phyloP scores from a whole-genome alignment of 1,140 invertebrate genomes.

The Vanessa tameamea region DNA sequence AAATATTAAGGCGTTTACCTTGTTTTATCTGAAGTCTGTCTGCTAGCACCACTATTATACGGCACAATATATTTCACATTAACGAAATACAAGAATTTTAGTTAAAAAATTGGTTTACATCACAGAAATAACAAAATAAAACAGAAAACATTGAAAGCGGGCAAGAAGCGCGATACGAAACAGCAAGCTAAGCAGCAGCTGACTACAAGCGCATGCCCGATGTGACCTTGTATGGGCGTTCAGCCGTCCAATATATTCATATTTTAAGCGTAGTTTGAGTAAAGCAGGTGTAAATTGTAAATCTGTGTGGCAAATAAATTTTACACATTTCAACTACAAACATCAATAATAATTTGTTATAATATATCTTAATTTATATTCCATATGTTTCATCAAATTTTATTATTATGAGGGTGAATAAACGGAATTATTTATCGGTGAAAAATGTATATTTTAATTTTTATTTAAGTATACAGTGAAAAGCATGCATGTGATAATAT shows the following conservation, averaged over 20 bases:
- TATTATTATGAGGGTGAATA: too few relatives aligned
- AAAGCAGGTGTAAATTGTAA: neutral
- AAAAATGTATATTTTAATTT: neutral
- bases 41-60: conserved; percentile 67
- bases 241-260: conserved; percentile 33
- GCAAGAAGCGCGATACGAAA: conserved; percentile 82
- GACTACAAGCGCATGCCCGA: conserved; percentile 69
- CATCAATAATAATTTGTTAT: neutral
- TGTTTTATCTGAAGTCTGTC: conserved; percentile 62
- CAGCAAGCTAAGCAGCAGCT: conserved; percentile 82
- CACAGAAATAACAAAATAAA: conserved; percentile 82
- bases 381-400: neutral
- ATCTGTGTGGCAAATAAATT: neutral
- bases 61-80: conserved; percentile 71
- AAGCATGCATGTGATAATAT: neutral
- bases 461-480: neutral
- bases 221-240: conserved; percentile 62
- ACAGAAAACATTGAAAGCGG: conserved; percentile 82
- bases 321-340: neutral
- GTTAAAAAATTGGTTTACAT: conserved; percentile 78
- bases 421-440: too few relatives aligned
- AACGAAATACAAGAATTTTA: conserved; percentile 68
- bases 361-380: neutral
- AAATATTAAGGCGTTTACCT: conserved; percentile 81
- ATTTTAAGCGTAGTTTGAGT: neutral